Evolutionary conservation across 2,888 invertebrate species (phyloP), one percentile per base, ranked within the genome.

Genomic region (Lutraria lutraria): DNA sequence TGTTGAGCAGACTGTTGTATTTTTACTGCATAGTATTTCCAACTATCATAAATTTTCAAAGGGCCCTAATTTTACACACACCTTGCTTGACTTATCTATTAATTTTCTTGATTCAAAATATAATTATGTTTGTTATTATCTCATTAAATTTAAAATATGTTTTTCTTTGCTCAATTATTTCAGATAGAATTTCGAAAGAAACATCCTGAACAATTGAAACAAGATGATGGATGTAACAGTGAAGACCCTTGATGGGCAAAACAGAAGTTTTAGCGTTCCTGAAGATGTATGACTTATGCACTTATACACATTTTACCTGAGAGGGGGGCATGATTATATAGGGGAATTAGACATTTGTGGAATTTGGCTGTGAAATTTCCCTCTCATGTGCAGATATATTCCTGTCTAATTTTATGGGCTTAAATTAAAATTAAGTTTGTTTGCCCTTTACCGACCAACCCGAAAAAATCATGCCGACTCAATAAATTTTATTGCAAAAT

Each of bases 161-260:
- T 25, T 13, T n/a, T 25, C 25, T 68, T 25, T 13, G 12, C 25
- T 6, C 10, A 25, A 68, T 25, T 12, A 25, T 68, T 68, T 25
- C 63, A 68, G 63, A 68, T 68, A 68, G 25, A 68, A 6, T 68
- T 68, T 68, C n/a, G 63, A 68, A 1, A 25, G n/a, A 21, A 68
- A 13, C 63, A n/a, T n/a, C 25, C 12, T 13, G 63, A 68, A 68
- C 6, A 13, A 25, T n/a, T 68, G 25, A 68, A 3, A 13, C 31
- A 76, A 76, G 76, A 96, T 96, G 96, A 93, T 96, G 93, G 96
- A 96, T 88, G 94, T 96, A 12, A 96, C 96, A 29, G 96, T 96
- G 16, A 96, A 96, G 90, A 96, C 96, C 0, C 92, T 96, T 60
- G 96, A 96, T 94, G 96, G 96, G 25, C 95, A 95, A 92, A 96